Evolutionary conservation across 2,888 invertebrate species (phyloP), one percentile per base, ranked within the genome.

Genomic region (Diarsia mendica): DNA sequence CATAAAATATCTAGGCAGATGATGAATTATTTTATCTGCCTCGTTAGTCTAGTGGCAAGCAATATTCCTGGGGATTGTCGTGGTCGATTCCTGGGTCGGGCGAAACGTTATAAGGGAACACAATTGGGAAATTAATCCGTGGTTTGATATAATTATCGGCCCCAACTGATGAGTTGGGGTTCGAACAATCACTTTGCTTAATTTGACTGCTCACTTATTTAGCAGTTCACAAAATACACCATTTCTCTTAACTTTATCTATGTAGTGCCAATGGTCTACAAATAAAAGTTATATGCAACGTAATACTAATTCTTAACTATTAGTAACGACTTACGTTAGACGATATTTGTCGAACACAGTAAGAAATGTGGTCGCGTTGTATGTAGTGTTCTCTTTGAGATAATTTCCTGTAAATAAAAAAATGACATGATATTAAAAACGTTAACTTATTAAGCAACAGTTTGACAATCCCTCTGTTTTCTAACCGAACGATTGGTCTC

Each of bases 301-400:
- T 15, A 23, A 15, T 58, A 13, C 0, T 15, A 39, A 39, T 13
- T 11, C 5, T 23, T 18, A 44, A 64, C 6, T 44, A 15, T 33
- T 46, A 49, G 20, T 18, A 44, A 51, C 8, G 66, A 90, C 92
- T 90, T 88, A 94, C 93, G 75, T 87, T 49, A 78, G 81, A 48
- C 85, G 81, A 5, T 87, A 0, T 67, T 71, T 75, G 0, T 28
- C 80, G 5, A 73, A 39, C n/a, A 93, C 72, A 1, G 79, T n/a
- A 1, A 93, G 76, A n/a, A 72, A 75, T 0, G 92, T 89, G 0
- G 93, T 93, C 0, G 92, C 86, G 67, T 94, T 94, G 9, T 90
- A 84, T 0, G 86, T 88, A 0, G 51, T 76, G 18, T 91, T 89
- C 28, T 90, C 87, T 66, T 90, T 84, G 0, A 95, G 83, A 33